phyloP scores from a whole-genome alignment of 2,888 invertebrate genomes.

The Clivina fossor region DNA sequence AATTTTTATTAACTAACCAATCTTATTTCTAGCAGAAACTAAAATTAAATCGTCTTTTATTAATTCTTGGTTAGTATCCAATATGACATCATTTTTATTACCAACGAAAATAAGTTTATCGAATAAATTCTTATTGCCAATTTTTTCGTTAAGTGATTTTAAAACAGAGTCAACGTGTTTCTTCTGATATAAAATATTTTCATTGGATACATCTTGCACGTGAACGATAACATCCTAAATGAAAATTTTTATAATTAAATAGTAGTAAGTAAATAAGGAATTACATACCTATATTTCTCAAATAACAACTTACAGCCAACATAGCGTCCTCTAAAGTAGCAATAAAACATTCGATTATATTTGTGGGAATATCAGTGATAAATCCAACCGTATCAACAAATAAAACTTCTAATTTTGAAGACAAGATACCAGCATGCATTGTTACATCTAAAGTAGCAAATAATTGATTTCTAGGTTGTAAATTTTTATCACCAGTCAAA shows the following conservation, averaged over 20 bases:
- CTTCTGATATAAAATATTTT: slow-evolving; percentile 67
- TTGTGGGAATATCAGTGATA: slow-evolving; percentile 79
- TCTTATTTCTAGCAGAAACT: slow-evolving; percentile 50
- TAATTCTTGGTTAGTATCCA: slow-evolving; percentile 41
- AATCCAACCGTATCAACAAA: slow-evolving; percentile 87
- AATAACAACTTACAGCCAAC: slow-evolving; percentile 61
- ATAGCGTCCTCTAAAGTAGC: slow-evolving; percentile 81
- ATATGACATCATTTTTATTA: slow-evolving; percentile 73
- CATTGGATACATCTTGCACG: slow-evolving; percentile 76
- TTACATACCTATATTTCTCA: too few relatives aligned
- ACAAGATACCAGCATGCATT: slow-evolving; percentile 68
- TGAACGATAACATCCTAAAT: slow-evolving; percentile 78
- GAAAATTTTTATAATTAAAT: too few relatives aligned
- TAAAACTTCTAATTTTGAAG: slow-evolving; percentile 65
- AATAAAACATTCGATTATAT: slow-evolving; percentile 75
- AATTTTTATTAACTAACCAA: slow-evolving; percentile 36
- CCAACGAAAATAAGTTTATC: slow-evolving; percentile 67
- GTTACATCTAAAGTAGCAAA: slow-evolving; percentile 89
- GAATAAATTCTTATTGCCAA: slow-evolving; percentile 51
- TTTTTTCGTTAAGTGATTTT: slow-evolving; percentile 53
- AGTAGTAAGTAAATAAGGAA: too few relatives aligned
- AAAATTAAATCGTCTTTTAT: slow-evolving; percentile 41
- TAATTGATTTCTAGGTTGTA: slow-evolving; percentile 71
- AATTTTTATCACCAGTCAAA: slow-evolving; percentile 64
- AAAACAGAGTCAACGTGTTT: slow-evolving; percentile 70